Evolutionary conservation across 2,888 invertebrate species (phyloP).

Genomic region (Papilio elwesi): DNA sequence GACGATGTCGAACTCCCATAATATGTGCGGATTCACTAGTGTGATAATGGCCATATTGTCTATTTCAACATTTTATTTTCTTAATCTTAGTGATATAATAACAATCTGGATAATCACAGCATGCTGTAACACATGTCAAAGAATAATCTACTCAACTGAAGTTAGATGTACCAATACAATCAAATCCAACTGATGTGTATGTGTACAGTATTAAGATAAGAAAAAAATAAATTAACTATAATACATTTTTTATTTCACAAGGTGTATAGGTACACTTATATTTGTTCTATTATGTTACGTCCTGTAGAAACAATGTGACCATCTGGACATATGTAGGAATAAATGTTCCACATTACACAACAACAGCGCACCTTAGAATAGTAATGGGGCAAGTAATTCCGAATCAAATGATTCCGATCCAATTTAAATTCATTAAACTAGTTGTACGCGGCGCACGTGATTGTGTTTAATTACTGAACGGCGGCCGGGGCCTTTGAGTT

Average conservation of each 20-base stretch:
- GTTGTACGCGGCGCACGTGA: constrained; percentile 29
- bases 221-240: background rate
- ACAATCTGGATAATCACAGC: too few species aligned
- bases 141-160: too few species aligned
- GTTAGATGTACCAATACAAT: too few species aligned
- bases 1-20: too few species aligned
- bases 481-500: constrained; percentile 20
- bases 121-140: too few species aligned
- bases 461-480: constrained; percentile 28
- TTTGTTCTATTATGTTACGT: constrained; percentile 17
- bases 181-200: too few species aligned
- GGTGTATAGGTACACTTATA: background rate
- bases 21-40: too few species aligned
- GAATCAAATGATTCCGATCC: constrained; percentile 33
- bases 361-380: constrained; percentile 19
- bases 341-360: constrained; percentile 29
- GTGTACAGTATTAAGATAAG: too few species aligned
- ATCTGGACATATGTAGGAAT: constrained; percentile 28
- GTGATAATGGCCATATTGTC: too few species aligned
- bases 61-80: too few species aligned
- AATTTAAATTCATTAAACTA: constrained; percentile 38
- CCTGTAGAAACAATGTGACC: constrained; percentile 34
- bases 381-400: constrained; percentile 23
- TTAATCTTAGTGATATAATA: too few species aligned
- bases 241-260: background rate